A percentile compares a stretch with the other conserved stretches of the same genome.
Conservation (phyloP, 92 coral and sea anemone genomes). For the Meandrina meandrites region DNA sequence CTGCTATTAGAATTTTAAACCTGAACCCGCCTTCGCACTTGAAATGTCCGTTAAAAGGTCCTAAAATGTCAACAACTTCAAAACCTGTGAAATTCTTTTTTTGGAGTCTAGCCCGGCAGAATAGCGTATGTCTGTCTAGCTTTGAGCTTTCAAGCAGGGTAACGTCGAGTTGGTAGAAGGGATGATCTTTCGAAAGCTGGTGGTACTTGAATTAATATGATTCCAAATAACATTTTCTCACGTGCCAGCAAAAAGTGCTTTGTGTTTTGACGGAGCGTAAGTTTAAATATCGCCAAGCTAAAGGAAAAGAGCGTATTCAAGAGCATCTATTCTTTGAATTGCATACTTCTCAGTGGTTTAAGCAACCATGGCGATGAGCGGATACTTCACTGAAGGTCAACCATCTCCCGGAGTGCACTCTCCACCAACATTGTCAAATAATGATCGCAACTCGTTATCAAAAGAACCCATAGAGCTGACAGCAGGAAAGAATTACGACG, state of each 20-base stretch:
- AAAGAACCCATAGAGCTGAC: background rate
- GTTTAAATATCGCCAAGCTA: background rate
- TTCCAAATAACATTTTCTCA: background rate
- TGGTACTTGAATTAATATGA: background rate
- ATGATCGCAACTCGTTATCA: background rate
- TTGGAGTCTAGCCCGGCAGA: background rate
- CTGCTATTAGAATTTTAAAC: background rate
- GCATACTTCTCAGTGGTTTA: background rate
- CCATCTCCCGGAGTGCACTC: conserved; percentile 18
- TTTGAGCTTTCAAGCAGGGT: background rate
- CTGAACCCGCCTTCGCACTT: background rate
- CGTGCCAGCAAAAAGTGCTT: background rate
- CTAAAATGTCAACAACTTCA: background rate
- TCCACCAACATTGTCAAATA: background rate
- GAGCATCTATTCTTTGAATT: background rate
- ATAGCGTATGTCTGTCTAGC: background rate
- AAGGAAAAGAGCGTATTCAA: background rate
- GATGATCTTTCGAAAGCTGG: background rate
- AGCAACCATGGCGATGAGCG: conserved; percentile 24
- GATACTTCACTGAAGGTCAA: conserved; percentile 21
- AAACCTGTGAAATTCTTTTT: background rate
- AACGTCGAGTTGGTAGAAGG: background rate
- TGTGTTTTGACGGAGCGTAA: background rate
- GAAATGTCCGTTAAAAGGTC: background rate
- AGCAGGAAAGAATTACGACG: background rate